Conservation (phyloP, 2,797 vertebrate species). For the Coregonus suidteri region DNA sequence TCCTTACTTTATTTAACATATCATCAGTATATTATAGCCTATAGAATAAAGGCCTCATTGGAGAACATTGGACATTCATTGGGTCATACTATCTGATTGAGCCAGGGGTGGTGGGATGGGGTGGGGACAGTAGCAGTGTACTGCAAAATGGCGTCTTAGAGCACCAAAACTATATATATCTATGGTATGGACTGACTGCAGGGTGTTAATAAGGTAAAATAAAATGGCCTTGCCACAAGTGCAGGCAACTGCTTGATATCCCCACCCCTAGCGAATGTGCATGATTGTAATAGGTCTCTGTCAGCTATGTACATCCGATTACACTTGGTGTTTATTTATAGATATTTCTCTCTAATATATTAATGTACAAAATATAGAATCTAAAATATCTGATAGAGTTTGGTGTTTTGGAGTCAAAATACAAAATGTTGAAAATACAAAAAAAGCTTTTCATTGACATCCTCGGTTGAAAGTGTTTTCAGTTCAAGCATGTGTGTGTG, state of each 20-base stretch:
- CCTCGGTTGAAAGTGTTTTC: slow-evolving; percentile 57
- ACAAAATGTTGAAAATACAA: slow-evolving; percentile 91
- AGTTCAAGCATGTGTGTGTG: slow-evolving; percentile 29
- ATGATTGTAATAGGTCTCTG: slow-evolving; percentile 16
- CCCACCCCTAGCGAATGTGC: too few species aligned
- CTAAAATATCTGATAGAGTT: slow-evolving; percentile 90
- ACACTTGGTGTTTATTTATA: slow-evolving; percentile 78
- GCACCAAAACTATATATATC: slow-evolving; percentile 24
- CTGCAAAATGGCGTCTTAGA: slow-evolving; percentile 43
- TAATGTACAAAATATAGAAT: slow-evolving; percentile 99
- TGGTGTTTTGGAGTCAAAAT: slow-evolving; percentile 86
- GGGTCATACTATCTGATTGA: slow-evolving; percentile 77
- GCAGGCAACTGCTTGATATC: slow-evolving; percentile 32
- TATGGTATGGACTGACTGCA: not conserved
- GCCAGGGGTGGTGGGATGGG: slow-evolving; percentile 29
- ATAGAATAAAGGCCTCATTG: slow-evolving; percentile 74
- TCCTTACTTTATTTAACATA: slow-evolving; percentile 30
- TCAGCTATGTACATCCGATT: slow-evolving; percentile 70
- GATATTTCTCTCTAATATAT: slow-evolving; percentile 77
- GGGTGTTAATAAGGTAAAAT: slow-evolving; percentile 19
- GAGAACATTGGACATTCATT: slow-evolving; percentile 81
- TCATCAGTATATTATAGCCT: slow-evolving; percentile 40
- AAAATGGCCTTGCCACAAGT: slow-evolving; percentile 3
- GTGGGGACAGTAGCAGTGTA: too few species aligned
- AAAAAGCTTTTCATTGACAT: slow-evolving; percentile 75